Evolutionary conservation across 2,888 invertebrate genomes (phyloP), one percentile per base, ranked within the genome.

Genomic region (Pogonocherus hispidulus): DNA sequence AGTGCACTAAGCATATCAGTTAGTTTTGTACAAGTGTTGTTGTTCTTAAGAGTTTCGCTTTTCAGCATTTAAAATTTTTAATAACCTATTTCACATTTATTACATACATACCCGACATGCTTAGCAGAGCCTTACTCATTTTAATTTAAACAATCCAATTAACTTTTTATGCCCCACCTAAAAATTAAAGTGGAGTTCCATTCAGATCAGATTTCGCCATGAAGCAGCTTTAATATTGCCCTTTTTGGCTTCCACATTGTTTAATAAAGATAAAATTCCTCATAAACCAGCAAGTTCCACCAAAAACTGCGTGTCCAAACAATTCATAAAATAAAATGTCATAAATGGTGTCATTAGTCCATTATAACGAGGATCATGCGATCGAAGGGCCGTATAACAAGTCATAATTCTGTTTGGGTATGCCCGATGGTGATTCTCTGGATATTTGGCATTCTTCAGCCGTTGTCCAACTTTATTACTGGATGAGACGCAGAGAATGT

Each of bases 341-440:
- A 69, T 80, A 80, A 82, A 82, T 79, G 82, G 77, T 81, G 82
- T 82, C 83, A 82, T 82, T 81, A 81, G 80, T 72, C 75, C 75
- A 74, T 74, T 77, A 80, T 81, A 83, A 81, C 81, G 81, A 73
- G 79, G 71, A 62, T 69, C 74, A 74, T 75, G 79, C 81, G 83
- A 82, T 83, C 81, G 80, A 82, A 81, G 78, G 81, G 78, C 80
- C 80, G 78, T 82, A 83, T 83, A 84, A 83, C 83, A 83, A 81
- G 82, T 82, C 84, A 84, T 84, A 84, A 84, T 82, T 83, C 80
- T 81, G 82, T 80, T 82, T 81, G 78, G 83, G 83, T 81, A 84
- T 84, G 83, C 81, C 76, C 71, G 80, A 83, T 83, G 82, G 82
- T 78, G 80, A 82, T 83, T 80, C 81, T 76, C 67, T 66, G 76